Conservation (phyloP, 2,113 vertebrate genomes). For the Dipodomys ordii region DNA sequence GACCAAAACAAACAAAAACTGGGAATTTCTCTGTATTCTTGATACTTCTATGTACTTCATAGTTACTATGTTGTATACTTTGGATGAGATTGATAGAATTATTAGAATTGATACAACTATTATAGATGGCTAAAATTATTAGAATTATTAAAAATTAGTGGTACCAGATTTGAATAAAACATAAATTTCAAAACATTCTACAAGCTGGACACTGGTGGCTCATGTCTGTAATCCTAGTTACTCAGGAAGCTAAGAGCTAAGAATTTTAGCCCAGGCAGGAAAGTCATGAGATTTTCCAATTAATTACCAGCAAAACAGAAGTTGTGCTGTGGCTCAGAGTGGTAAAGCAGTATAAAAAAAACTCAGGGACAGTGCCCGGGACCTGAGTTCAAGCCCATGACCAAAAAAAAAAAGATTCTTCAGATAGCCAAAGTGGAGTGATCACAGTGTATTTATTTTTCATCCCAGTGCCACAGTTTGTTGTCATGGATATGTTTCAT, state of each 20-base stretch:
- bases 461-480: background rate
- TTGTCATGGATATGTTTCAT: background rate
- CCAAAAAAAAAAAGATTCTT: background rate
- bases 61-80: conserved; percentile 10
- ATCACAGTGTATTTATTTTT: background rate
- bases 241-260: too few species aligned
- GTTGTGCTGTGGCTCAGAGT: too few species aligned
- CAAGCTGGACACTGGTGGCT: background rate
- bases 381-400: too few species aligned
- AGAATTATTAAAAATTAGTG: conserved; percentile 30
- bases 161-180: background rate
- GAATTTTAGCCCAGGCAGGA: too few species aligned
- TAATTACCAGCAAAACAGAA: too few species aligned
- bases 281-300: too few species aligned
- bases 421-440: conserved; percentile 19
- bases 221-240: too few species aligned
- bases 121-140: background rate
- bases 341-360: too few species aligned
- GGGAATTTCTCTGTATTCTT: conserved; percentile 18
- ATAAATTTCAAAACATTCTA: conserved; percentile 29
- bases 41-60: conserved; percentile 11
- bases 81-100: conserved; percentile 8
- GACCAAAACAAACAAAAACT: background rate
- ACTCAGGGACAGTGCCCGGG: too few species aligned
- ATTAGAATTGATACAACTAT: background rate